These are phyloP conservation scores for Ptychochromis oligacanthus DNA, from an alignment of 2,113 vertebrate genomes.

Conservation along the genomic window DNA sequence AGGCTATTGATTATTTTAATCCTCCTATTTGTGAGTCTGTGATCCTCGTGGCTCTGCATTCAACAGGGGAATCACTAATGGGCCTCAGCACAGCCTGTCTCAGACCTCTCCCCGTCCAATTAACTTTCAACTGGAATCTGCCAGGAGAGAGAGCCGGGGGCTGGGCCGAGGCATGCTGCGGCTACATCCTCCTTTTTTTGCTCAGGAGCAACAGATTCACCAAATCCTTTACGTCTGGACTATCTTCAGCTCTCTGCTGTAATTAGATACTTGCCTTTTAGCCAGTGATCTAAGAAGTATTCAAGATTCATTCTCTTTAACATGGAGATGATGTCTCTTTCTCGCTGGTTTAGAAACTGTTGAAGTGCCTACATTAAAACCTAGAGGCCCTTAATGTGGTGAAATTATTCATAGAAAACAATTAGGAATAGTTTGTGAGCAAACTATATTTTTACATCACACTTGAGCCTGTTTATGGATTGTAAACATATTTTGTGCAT, in stretches of 20 bases:
- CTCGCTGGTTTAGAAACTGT: not conserved
- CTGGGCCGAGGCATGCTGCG: slow-evolving; percentile 44
- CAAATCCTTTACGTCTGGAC: slow-evolving; percentile 73
- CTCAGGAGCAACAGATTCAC: slow-evolving; percentile 72
- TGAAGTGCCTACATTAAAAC: not conserved
- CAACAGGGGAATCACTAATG: slow-evolving; percentile 85
- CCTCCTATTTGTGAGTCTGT: slow-evolving; percentile 87
- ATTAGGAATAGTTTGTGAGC: not conserved
- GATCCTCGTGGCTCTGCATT: slow-evolving; percentile 84
- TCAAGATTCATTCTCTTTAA: slow-evolving; percentile 31
- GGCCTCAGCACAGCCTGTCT: slow-evolving; percentile 80
- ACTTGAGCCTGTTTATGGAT: not conserved
- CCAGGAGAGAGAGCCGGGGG: slow-evolving; percentile 64
- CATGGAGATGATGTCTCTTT: slow-evolving; percentile 6
- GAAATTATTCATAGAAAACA: not conserved
- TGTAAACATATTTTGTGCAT: not conserved
- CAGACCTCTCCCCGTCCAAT: slow-evolving; percentile 83
- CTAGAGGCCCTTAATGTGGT: not conserved
- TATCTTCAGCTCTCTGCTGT: slow-evolving; percentile 66
- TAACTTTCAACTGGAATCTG: slow-evolving; percentile 83
- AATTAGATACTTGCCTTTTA: slow-evolving; percentile 65
- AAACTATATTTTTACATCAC: not conserved
- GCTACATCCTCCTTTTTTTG: slow-evolving; percentile 59
- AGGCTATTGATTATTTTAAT: slow-evolving; percentile 88
- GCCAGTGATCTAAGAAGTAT: slow-evolving; percentile 43